Evolutionary conservation across 37 sponge, comb jelly and placozoan species (phyloP).

Genomic region (Theonella swinhoei): DNA sequence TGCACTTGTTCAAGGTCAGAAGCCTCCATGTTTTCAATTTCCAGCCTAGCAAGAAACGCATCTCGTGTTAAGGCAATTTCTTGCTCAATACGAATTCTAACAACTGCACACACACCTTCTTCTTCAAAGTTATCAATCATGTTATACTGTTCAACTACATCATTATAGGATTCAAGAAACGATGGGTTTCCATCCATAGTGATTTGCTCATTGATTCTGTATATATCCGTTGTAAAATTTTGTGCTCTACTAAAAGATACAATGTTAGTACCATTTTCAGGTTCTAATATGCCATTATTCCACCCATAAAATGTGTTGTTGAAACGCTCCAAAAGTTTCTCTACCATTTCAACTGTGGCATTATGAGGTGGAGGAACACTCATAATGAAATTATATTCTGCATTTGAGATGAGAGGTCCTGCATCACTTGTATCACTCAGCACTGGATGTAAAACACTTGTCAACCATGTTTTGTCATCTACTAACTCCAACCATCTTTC

Average conservation of each 20-base stretch:
- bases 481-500: neutral
- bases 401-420: constrained; percentile 23
- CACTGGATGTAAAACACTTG: constrained; percentile 15
- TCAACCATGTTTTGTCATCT: constrained; percentile 7
- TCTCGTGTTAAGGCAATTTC: constrained; percentile 40
- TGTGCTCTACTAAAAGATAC: constrained; percentile 14
- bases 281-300: constrained; percentile 42
- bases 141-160: constrained; percentile 1
- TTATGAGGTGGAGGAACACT: constrained; percentile 25
- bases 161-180: constrained; percentile 34
- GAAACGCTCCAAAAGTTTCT: constrained; percentile 10
- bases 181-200: constrained; percentile 17
- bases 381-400: constrained; percentile 13
- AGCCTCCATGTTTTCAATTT: constrained; percentile 42
- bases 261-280: constrained; percentile 9
- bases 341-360: constrained; percentile 26
- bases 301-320: constrained; percentile 46
- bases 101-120: constrained; percentile 44
- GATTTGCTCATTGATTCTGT: constrained; percentile 6
- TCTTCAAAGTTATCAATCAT: constrained; percentile 6
- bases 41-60: no score
- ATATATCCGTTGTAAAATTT: neutral
- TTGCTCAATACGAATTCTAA: constrained; percentile 46
- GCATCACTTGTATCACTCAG: constrained; percentile 25
- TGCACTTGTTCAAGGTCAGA: neutral